phyloP scores from a whole-genome alignment of 2,888 invertebrate species.

The Napeogenes inachia region DNA sequence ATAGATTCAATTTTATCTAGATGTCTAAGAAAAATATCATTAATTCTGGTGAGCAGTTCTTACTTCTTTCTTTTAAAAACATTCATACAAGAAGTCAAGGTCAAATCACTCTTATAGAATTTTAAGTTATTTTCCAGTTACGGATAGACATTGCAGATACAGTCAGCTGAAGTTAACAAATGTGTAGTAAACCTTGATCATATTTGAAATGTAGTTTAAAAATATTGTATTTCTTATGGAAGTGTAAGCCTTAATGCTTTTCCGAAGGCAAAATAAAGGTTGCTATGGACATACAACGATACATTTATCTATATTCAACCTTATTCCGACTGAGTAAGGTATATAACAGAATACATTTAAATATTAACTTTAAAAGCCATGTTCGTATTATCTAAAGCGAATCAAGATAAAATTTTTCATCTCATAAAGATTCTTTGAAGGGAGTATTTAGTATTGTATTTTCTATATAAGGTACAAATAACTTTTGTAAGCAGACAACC shows the following conservation, averaged over 20 bases:
- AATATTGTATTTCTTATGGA: too few relatives aligned
- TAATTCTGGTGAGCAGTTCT: too few relatives aligned
- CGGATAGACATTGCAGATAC: too few relatives aligned
- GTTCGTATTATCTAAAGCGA: slow-evolving; percentile 20
- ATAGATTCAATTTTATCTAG: too few relatives aligned
- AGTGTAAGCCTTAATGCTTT: not conserved
- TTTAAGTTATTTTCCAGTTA: too few relatives aligned
- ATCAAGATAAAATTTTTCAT: slow-evolving; percentile 27
- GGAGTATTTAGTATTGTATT: slow-evolving; percentile 26
- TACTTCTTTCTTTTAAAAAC: too few relatives aligned
- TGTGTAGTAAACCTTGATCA: too few relatives aligned
- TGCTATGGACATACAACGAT: not conserved
- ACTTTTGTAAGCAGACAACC: slow-evolving; percentile 37
- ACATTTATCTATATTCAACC: not conserved
- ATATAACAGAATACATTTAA: not conserved
- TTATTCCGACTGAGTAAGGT: slow-evolving; percentile 1
- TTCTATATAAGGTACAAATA: slow-evolving; percentile 30
- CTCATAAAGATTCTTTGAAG: slow-evolving; percentile 14
- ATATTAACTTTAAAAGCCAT: slow-evolving; percentile 5
- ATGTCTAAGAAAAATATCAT: too few relatives aligned
- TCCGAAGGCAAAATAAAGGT: not conserved
- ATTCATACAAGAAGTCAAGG: too few relatives aligned
- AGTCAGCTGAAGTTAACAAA: too few relatives aligned
- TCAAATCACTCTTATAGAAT: too few relatives aligned
- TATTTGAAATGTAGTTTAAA: too few relatives aligned